Evolutionary conservation across 2,888 invertebrate genomes (phyloP), one percentile per base, ranked within the genome.

Genomic region (Hypsopygia costalis): DNA sequence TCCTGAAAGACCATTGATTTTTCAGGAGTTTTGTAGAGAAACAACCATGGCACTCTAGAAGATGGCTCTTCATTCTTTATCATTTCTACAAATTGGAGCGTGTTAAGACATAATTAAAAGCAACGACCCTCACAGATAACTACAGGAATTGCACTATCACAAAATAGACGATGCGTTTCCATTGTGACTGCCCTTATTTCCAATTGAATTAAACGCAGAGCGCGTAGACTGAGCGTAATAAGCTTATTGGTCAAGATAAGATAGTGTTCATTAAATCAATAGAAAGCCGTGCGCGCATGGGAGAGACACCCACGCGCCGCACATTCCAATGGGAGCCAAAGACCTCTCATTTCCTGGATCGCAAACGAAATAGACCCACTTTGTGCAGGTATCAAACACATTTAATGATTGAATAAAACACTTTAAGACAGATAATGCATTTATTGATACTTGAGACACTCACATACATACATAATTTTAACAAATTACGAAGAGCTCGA

Each of bases 191-290:
- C 36, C 36, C 36, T 36, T 30, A 33, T 39, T 39, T 39, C 44
- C 41, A 44, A 46, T 46, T 46, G 46, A 44, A 47, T 43, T 43
- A 44, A 57, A 54, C 58, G 58, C 58, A 64, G 69, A 64, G 62
- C 56, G 62, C 66, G 65, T 67, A 68, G 62, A 72, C 61, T 62
- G 70, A 64, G 52, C 70, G 69, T 79, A 78, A 79, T 78, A 77
- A 71, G 75, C 67, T 70, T 74, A 78, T 80, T 80, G 79, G 67
- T 62, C 62, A 69, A 76, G 85, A 85, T 86, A 82, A 85, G 86
- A 83, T 85, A 81, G 74, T 64, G 74, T 76, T 77, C 75, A 81
- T 86, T 82, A 80, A 81, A 86, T 86, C 83, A 83, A 87, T 85
- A 86, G 85, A 82, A 81, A 83, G 83, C 69, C 64, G 86, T 87